A percentile compares a stretch with the other conserved stretches of the same genome.
phyloP scores from a whole-genome alignment of 2,888 invertebrate species.

The Caenorhabditis sp. region DNA sequence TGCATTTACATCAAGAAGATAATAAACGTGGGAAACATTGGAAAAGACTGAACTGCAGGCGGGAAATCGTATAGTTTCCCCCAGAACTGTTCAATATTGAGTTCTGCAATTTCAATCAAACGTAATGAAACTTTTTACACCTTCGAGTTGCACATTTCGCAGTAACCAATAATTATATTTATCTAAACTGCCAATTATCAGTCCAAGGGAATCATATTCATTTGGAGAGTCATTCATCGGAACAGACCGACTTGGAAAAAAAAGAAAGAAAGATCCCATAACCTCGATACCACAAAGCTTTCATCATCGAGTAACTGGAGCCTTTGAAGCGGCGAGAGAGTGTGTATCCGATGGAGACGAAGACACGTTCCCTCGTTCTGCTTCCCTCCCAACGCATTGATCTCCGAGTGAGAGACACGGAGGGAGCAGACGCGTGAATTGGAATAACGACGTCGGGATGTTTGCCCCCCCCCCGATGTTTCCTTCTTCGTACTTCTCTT shows the following conservation, averaged over 20 bases:
- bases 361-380: constrained; percentile 21
- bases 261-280: constrained; percentile 7
- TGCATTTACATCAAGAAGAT: too few species aligned
- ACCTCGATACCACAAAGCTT: constrained; percentile 19
- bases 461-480: constrained; percentile 26
- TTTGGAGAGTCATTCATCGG: too few species aligned
- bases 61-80: too few species aligned
- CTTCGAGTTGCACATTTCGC: background rate
- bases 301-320: constrained; percentile 38
- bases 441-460: constrained; percentile 48
- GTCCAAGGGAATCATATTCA: too few species aligned
- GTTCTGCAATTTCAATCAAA: too few species aligned
- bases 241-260: background rate
- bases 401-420: constrained; percentile 16
- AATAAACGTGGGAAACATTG: too few species aligned
- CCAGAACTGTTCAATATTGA: too few species aligned
- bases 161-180: background rate
- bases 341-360: constrained; percentile 10
- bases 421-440: constrained; percentile 52
- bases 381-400: constrained; percentile 33
- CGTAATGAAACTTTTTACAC: too few species aligned
- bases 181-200: too few species aligned
- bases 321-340: constrained; percentile 24
- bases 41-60: too few species aligned
- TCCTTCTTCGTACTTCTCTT: constrained; percentile 44